These are phyloP conservation scores for Eretmocerus hayati DNA, from an alignment of 2,888 invertebrate genomes.

Conservation along the genomic window DNA sequence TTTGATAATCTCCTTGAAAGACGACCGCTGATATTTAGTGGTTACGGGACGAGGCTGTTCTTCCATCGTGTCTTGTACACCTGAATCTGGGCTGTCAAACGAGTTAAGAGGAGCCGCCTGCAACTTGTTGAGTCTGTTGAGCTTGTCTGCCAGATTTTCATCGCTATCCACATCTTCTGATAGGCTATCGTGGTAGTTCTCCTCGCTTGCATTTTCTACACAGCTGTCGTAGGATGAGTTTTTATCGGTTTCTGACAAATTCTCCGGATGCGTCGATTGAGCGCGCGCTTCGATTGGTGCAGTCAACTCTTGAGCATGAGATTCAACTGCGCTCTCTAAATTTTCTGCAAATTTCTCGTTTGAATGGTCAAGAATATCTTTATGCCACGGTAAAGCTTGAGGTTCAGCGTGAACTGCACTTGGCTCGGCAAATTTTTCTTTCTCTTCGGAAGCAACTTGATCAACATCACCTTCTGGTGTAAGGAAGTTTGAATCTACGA, in stretches of 20 bases:
- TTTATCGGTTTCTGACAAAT: neutral
- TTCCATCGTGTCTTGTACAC: neutral
- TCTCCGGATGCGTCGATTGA: too few species aligned
- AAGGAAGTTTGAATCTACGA: too few species aligned
- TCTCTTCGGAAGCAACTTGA: too few species aligned
- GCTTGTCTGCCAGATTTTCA: conserved; percentile 9
- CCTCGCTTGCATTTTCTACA: conserved; percentile 2
- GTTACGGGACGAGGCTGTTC: neutral
- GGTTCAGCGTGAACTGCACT: too few species aligned
- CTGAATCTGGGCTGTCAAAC: conserved; percentile 1
- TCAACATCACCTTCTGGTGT: too few species aligned
- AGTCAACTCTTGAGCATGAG: neutral
- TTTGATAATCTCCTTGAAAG: neutral
- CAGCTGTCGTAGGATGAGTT: neutral
- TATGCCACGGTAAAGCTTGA: too few species aligned
- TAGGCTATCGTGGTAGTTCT: neutral
- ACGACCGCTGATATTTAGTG: neutral
- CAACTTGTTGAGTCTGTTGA: neutral
- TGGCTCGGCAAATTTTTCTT: too few species aligned
- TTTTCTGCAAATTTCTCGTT: neutral
- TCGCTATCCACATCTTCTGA: conserved; percentile 11
- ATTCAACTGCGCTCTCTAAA: neutral
- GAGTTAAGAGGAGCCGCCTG: conserved; percentile 1
- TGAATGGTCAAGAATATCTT: too few species aligned
- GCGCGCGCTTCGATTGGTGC: neutral